phyloP scores from a whole-genome alignment of 2,888 invertebrate genomes.

The Stenolophus ochropezus region DNA sequence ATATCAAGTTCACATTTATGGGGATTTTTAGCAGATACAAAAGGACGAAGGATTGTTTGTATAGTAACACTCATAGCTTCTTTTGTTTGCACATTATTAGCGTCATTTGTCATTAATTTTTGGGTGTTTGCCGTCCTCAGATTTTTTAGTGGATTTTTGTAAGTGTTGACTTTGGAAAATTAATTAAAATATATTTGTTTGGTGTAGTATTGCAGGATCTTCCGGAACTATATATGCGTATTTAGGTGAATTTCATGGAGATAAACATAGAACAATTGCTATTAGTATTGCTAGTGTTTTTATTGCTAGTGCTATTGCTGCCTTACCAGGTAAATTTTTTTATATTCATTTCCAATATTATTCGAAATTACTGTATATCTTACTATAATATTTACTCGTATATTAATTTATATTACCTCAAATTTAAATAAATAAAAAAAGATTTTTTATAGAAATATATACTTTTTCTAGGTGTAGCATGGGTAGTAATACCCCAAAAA shows the following conservation, averaged over 20 bases:
- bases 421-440: too few relatives aligned
- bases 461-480: conserved; percentile 56
- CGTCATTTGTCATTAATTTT: conserved; percentile 62
- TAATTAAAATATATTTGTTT: too few relatives aligned
- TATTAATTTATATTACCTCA: too few relatives aligned
- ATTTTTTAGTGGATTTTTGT: conserved; percentile 64
- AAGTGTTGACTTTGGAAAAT: too few relatives aligned
- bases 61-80: conserved; percentile 61
- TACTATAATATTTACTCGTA: too few relatives aligned
- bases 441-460: too few relatives aligned
- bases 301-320: conserved; percentile 67
- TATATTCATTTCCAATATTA: too few relatives aligned
- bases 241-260: conserved; percentile 72
- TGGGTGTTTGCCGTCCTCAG: conserved; percentile 62
- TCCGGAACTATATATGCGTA: conserved; percentile 72
- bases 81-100: conserved; percentile 60
- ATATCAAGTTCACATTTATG: conserved; percentile 62
- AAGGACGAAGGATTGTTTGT: conserved; percentile 62
- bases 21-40: conserved; percentile 65
- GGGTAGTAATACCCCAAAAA: conserved; percentile 53
- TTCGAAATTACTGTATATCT: too few relatives aligned
- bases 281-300: conserved; percentile 72
- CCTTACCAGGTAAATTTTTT: conserved; percentile 54
- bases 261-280: conserved; percentile 69
- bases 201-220: conserved; percentile 71